Evolutionary conservation across 2,113 vertebrate species (phyloP).

Genomic region (Datnioides undecimradiatus): DNA sequence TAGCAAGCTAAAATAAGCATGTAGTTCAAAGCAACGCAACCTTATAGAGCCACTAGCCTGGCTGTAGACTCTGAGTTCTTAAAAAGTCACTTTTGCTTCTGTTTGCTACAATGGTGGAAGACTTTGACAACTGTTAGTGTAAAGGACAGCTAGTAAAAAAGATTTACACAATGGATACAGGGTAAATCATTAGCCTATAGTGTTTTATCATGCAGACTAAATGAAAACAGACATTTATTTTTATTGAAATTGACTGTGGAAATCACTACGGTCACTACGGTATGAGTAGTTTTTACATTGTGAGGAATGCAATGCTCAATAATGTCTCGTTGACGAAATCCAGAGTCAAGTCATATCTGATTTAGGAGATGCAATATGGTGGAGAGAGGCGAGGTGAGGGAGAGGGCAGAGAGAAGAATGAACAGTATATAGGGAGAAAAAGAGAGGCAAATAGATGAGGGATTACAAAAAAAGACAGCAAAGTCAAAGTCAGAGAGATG

Average conservation of each 20-base stretch:
- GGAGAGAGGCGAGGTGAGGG: slow-evolving; percentile 42
- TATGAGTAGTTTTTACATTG: slow-evolving; percentile 33
- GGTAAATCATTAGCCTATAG: background rate
- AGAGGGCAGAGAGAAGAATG: slow-evolving; percentile 51
- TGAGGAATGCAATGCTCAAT: slow-evolving; percentile 21
- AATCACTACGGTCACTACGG: slow-evolving; percentile 9
- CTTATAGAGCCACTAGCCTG: too few relatives aligned
- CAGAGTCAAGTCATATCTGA: slow-evolving; percentile 41
- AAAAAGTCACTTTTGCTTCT: background rate
- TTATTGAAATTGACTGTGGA: slow-evolving; percentile 20
- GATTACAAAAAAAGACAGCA: slow-evolving; percentile 22
- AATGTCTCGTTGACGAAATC: slow-evolving; percentile 33
- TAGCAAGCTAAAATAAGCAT: too few relatives aligned
- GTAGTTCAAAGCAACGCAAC: too few relatives aligned
- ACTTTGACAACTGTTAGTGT: background rate
- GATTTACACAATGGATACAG: background rate
- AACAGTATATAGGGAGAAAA: slow-evolving; percentile 1
- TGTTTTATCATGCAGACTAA: background rate
- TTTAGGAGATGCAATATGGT: slow-evolving; percentile 51
- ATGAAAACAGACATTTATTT: slow-evolving; percentile 31
- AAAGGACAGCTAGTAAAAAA: background rate
- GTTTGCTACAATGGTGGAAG: background rate
- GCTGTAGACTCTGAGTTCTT: too few relatives aligned
- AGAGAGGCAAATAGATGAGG: slow-evolving; percentile 8
- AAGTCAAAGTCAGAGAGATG: slow-evolving; percentile 36